A percentile compares a stretch with the other conserved stretches of the same genome.
phyloP scores from a whole-genome alignment of 2,888 invertebrate species.

The Drosophila barbarae region DNA sequence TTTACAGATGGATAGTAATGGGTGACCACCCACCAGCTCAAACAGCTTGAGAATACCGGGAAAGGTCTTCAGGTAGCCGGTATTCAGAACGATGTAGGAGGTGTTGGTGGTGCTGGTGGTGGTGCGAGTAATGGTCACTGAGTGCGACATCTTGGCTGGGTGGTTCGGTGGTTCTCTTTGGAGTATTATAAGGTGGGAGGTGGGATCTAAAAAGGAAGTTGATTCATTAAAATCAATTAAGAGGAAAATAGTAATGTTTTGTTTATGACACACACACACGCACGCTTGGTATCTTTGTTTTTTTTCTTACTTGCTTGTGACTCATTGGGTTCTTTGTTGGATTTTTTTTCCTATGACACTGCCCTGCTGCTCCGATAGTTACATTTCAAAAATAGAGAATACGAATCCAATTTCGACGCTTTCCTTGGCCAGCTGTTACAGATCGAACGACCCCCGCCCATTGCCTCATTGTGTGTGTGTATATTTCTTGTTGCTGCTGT shows the following conservation, averaged over 20 bases:
- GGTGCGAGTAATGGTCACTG: slow-evolving; percentile 91
- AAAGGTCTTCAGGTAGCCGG: slow-evolving; percentile 88
- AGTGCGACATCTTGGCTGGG: slow-evolving; percentile 87
- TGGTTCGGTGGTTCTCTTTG: slow-evolving; percentile 29
- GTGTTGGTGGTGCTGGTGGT: slow-evolving; percentile 90
- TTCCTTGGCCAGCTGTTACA: slow-evolving; percentile 40
- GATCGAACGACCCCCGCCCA: slow-evolving; percentile 39
- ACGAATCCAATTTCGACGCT: not conserved
- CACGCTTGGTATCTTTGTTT: not conserved
- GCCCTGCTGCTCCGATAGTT: not conserved
- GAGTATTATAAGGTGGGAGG: slow-evolving; percentile 13
- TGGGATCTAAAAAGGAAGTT: slow-evolving; percentile 1
- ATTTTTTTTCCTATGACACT: not conserved
- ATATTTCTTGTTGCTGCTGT: slow-evolving; percentile 49
- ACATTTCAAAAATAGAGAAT: not conserved
- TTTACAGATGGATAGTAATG: too few species aligned
- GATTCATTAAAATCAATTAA: not conserved
- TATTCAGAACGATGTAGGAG: slow-evolving; percentile 88
- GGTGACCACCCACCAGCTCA: slow-evolving; percentile 85
- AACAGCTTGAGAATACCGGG: slow-evolving; percentile 90
- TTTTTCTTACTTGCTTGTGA: not conserved
- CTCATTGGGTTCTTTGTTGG: not conserved
- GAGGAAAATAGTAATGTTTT: not conserved
- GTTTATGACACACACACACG: too few species aligned
- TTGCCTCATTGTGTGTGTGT: slow-evolving; percentile 20